Percentiles rank a stretch among this genome's conserved stretches.
Evolutionary conservation across 2,888 invertebrate species (phyloP).

Genomic region (Ashinkailepas kermadecensis): DNA sequence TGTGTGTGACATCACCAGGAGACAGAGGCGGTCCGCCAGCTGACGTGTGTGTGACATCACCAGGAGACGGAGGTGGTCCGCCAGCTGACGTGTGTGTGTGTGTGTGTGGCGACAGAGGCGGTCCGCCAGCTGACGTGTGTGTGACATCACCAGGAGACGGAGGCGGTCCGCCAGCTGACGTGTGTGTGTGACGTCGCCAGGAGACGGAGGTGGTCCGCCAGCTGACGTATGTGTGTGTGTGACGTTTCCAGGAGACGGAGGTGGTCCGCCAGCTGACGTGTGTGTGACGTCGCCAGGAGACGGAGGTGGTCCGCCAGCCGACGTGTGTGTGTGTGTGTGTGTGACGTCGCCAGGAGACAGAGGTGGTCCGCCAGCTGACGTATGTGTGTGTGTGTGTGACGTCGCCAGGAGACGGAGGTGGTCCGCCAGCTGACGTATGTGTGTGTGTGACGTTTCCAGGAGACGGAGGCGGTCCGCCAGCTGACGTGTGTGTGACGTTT

Average conservation of each 20-base stretch:
- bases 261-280: too few species aligned
- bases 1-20: too few species aligned
- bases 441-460: not conserved
- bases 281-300: not conserved
- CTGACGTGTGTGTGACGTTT: not conserved
- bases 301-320: too few species aligned
- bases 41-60: not conserved
- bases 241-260: not conserved
- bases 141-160: not conserved
- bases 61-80: too few species aligned
- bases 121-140: too few species aligned
- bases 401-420: fast-evolving
- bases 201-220: not conserved
- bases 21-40: not conserved
- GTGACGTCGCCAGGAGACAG: not conserved
- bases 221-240: not conserved
- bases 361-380: not conserved
- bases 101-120: not conserved
- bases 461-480: too few species aligned
- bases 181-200: too few species aligned
- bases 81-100: too few species aligned
- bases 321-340: too few species aligned
- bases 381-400: too few species aligned
- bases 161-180: not conserved
- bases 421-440: not conserved